A percentile compares a stretch with the other conserved stretches of the same genome.
Conservation (phyloP, 2,113 vertebrate genomes). For the Spea multiplicata region DNA sequence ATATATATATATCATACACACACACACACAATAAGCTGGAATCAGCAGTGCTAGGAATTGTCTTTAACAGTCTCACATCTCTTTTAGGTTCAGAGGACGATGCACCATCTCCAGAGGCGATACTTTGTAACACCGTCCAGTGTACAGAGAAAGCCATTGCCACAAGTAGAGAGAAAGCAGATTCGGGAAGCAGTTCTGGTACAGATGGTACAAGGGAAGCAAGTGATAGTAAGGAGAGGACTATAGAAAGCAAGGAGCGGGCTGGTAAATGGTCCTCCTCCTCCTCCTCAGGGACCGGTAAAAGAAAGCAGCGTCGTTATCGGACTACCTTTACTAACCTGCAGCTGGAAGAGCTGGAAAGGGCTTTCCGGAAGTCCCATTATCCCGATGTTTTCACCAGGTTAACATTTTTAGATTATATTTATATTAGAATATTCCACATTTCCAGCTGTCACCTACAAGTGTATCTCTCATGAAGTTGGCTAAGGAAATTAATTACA, state of each 20-base stretch:
- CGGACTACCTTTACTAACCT: slow-evolving; percentile 60
- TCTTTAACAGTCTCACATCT: neutral
- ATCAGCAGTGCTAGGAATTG: no score
- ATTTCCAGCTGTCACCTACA: no score
- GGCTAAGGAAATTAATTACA: no score
- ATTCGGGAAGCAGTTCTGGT: neutral
- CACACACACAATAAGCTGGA: no score
- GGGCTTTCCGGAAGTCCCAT: slow-evolving; percentile 56
- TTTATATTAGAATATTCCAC: no score
- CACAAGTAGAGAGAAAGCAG: neutral
- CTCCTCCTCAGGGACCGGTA: neutral
- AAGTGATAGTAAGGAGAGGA: neutral
- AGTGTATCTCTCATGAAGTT: no score
- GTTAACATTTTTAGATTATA: slow-evolving; percentile 49
- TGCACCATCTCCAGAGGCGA: neutral
- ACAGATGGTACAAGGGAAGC: neutral
- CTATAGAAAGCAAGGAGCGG: neutral
- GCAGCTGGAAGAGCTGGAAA: slow-evolving; percentile 69
- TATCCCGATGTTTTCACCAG: slow-evolving; percentile 66
- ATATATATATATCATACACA: no score
- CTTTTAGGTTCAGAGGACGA: slow-evolving; percentile 1
- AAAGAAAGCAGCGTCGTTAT: slow-evolving; percentile 57
- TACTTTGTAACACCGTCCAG: slow-evolving; percentile 1
- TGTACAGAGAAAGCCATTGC: neutral
- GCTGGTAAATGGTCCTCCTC: neutral